Base-by-base conservation (phyloP, 2,113 vertebrate species). In the Lophius piscatorius region DNA sequence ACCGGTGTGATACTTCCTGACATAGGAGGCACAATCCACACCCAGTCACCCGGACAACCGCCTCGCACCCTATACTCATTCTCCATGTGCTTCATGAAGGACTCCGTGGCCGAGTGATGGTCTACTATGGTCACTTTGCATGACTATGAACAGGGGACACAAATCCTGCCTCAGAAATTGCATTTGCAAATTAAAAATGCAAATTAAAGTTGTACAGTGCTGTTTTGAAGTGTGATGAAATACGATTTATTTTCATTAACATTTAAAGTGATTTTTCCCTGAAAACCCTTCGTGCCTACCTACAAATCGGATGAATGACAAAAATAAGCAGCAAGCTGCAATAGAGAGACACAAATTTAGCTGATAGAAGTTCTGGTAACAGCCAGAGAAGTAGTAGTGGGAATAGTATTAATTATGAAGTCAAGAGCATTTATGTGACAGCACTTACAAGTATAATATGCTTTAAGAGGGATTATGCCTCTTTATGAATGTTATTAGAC, bases 21-120 rank as follows among this genome's bases (percentile, higher is more conserved):
- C 97, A 99, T 98, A 3, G 97, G 96, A 0, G 97, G 97, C 13
- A 99, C 94, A 0, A 99, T 98, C 97, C 97, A 99, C 14, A 98
- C 97, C 97, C 97, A 99, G 89, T 99, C 97, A 0, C 95, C 96
- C 0, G 97, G 97, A 31, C 97, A 99, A 28, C 97, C 97, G 0
- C 97, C 97, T 2, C 97, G 92, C 76, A 96, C 95, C 1, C 94
- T 88, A 57, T 93, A 94, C 62, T 99, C 97, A 0, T 98, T 98
- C 82, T 99, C 96, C 97, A 99, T 97, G 92, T 99, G 97, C 81
- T 98, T 99, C 84, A 99, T 98, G 68, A 99, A 99, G 77, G 97
- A 99, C 85, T 99, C 97, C 0, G 97, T 98, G 76, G 97, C 97
- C 0, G 97, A 98, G 81, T 99, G 97, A 67, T 99, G 97, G 81